Base-by-base conservation (phyloP, 2,888 invertebrate genomes). In the Prosapia bicincta region DNA sequence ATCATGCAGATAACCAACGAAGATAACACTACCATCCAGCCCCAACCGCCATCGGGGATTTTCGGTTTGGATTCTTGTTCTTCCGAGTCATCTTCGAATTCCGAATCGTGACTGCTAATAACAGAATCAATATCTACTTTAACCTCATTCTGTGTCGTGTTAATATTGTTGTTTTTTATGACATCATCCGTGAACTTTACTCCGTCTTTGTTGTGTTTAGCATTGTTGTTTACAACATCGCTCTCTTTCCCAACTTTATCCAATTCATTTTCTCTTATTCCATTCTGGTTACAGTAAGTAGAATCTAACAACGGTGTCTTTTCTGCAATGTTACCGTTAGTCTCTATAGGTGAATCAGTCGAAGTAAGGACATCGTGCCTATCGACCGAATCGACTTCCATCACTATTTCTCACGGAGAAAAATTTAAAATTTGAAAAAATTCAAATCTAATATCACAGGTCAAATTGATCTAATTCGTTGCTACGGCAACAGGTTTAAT, bases 21-120 rank as follows among this genome's bases (percentile, higher is more conserved):
- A 3, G 96, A 92, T 65, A 93, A 84, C 0, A 98, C 97, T 0
- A 98, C 93, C 25, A 95, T 88, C 96, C 96, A 96, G 7, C 95
- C 95, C 92, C 93, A 95, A 1, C 93, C 95, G 0, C 94, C 94
- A 81, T 95, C 94, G 0, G 94, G 94, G 67, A 92, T 90, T 66
- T 87, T 87, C 0, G 89, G 87, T 80, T 88, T 87, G n/a, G n/a
- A n/a, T 81, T 79, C 78, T 13, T 81, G 81, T 24, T 72, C 74
- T 24, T 78, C 67, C 9, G 65, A 69, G 5, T 69, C 72, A 20
- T 76, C 78, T 30, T 69, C 76, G 5, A 72, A 38, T 13, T 71
- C 74, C 3, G 69, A 69, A n/a, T n/a, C 70, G 65, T 76, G 76
- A 30, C 76, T 78, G 26, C 76, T 70, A 25, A 78, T 76, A 15